Conservation (phyloP, 2,888 invertebrate genomes). For the Rotaria macrura region DNA sequence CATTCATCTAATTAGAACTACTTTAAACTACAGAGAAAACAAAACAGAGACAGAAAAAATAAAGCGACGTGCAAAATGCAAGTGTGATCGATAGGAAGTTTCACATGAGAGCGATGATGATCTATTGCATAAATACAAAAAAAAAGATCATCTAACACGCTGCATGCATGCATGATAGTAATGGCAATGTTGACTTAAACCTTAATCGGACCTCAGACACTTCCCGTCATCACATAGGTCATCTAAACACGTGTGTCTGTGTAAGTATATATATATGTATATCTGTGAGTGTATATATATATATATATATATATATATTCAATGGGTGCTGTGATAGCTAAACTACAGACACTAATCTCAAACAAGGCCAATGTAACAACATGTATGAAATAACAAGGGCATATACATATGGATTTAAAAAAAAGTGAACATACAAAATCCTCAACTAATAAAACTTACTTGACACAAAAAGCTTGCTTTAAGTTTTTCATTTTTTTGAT, state of each 20-base stretch:
- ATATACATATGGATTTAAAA: not conserved
- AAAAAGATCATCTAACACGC: not conserved
- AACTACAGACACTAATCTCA: not conserved
- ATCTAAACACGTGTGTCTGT: not conserved
- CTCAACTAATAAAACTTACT: not conserved
- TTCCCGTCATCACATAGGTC: not conserved
- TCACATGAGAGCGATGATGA: not conserved
- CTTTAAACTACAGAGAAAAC: not conserved
- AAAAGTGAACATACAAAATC: not conserved
- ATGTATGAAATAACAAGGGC: not conserved
- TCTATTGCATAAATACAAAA: not conserved
- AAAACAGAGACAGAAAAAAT: not conserved
- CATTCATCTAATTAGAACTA: not conserved
- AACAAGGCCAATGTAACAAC: not conserved
- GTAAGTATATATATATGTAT: not conserved
- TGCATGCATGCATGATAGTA: not conserved
- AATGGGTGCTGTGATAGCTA: not conserved
- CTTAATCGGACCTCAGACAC: constrained; percentile 1
- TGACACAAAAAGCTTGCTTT: not conserved
- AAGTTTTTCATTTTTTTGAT: not conserved
- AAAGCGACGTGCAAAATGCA: not conserved
- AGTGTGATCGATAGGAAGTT: not conserved
- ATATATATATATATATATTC: not conserved
- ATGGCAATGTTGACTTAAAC: not conserved
- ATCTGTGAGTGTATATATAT: too few species aligned